Base-by-base conservation (phyloP, 2,113 vertebrate species). In the Pelusios castaneus region DNA sequence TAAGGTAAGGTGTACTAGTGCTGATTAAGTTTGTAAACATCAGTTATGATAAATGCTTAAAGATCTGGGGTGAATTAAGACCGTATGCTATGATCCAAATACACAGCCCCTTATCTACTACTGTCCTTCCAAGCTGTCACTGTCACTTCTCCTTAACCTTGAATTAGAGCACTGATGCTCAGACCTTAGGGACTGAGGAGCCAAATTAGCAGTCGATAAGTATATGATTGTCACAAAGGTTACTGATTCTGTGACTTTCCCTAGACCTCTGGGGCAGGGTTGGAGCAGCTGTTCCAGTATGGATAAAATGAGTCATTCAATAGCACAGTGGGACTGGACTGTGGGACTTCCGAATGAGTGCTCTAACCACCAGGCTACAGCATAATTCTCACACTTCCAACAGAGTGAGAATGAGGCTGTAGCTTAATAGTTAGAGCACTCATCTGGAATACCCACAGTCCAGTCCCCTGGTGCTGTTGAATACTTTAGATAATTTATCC, bases 1-100 rank as follows among this genome's bases (percentile, higher is more conserved):
- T 94, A 99, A 99, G 98, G 99, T 99, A 87, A 87, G 90, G 79
- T 41, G n/a, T 38, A 25, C 16, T 29, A 43, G 24, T 43, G 38
- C 70, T 75, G 10, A 75, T 25, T 75, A 43, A 41, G 70, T 38
- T 43, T 43, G 9, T 75, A 75, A 75, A 75, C 10, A 3, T 83
- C 16, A 70, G 29, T 60, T 2, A 1, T n/a, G 38, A 27, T 45
- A 83, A 34, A 22, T n/a, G 31, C 27, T 83, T 81, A 47, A 89
- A n/a, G 25, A 75, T 45, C 22, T 25, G 10, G 34, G 34, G 38
- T 25, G 91, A 90, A 63, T 27, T 9, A 38, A 43, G 27, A 11
- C 83, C 22, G 22, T 80, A 8, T 13, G 78, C 51, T 75, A 55
- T 89, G 10, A 24, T 73, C 38, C 25, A 45, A 24, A 45, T 75